Base-by-base conservation (phyloP, 2,113 vertebrate species). In the Hippocampus abdominalis region DNA sequence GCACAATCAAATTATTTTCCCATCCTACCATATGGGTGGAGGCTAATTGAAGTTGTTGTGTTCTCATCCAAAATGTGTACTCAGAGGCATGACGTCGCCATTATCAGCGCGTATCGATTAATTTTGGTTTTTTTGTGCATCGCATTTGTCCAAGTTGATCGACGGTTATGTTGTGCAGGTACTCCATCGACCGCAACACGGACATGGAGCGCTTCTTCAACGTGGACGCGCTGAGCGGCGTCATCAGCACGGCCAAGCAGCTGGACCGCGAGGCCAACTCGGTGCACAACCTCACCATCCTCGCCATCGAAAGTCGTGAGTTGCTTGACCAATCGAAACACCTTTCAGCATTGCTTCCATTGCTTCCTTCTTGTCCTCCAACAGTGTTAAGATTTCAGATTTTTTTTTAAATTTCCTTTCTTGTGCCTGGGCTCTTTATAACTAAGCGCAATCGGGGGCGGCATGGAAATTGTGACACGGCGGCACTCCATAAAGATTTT, bases 171-270 rank as follows among this genome's bases (percentile, higher is more conserved):
- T 2, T 5, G 12, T 13, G 23, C 88, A 99, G 96, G 87, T 99
- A 98, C 84, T 97, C 96, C 0, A 98, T 99, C 76, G 96, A 99
- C 91, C 93, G 97, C 78, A 98, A 98, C 88, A 99, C 97, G 5
- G 97, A 99, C 80, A 83, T 98, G 87, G 97, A 99, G 86, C 94
- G 97, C 54, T 97, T 95, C 89, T 99, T 99, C 79, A 97, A 98
- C 66, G 96, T 99, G 57, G 96, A 99, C 66, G 95, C 96, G 57
- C 90, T 93, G 32, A 95, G 92, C 69, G 97, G 97, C 25, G 89
- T 96, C 80, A 96, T 99, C 84, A 98, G 95, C 82, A 96, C 95
- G 0, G 97, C 97, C 71, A 97, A 96, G 63, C 84, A 88, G 66
- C 92, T 99, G 89, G 97, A 99, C 88, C 91, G 96, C 57, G 97